These are phyloP conservation scores for Pristionchus maxplancki DNA, from an alignment of 2,888 invertebrate genomes.

Conservation along the genomic window DNA sequence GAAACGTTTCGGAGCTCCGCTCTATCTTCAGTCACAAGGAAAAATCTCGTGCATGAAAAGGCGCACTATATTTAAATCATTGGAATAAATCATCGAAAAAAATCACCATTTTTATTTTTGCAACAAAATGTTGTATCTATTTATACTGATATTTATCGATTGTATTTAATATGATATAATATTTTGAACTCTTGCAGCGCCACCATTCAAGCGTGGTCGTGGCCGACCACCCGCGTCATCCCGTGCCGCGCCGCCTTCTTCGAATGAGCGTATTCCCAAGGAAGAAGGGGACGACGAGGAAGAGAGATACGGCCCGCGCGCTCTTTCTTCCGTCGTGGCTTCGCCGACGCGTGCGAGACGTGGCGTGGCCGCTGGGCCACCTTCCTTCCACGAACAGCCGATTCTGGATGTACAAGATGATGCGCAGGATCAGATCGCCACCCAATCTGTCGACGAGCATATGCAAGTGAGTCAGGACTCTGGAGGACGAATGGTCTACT, in stretches of 20 bases:
- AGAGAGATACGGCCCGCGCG: background rate
- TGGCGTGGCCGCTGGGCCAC: background rate
- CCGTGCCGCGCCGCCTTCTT: background rate
- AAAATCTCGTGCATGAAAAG: too few relatives aligned
- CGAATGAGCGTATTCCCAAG: background rate
- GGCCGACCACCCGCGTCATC: background rate
- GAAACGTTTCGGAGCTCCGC: too few relatives aligned
- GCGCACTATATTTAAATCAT: too few relatives aligned
- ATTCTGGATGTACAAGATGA: conserved; percentile 11
- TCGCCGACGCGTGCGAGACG: conserved; percentile 5
- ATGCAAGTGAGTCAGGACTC: background rate
- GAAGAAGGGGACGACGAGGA: background rate
- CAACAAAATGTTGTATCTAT: too few relatives aligned
- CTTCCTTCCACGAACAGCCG: conserved; percentile 27
- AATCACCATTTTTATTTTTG: too few relatives aligned
- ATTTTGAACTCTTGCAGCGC: background rate
- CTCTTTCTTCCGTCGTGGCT: too few relatives aligned
- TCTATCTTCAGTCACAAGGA: too few relatives aligned
- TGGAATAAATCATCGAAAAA: too few relatives aligned
- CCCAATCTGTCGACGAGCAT: background rate
- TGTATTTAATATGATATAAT: background rate
- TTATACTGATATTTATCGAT: background rate
- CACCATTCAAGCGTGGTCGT: conserved; percentile 22
- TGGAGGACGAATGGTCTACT: too few relatives aligned
- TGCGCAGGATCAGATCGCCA: background rate